Base-by-base conservation (phyloP, 2,888 invertebrate genomes). In the Epinotia brunnichana region DNA sequence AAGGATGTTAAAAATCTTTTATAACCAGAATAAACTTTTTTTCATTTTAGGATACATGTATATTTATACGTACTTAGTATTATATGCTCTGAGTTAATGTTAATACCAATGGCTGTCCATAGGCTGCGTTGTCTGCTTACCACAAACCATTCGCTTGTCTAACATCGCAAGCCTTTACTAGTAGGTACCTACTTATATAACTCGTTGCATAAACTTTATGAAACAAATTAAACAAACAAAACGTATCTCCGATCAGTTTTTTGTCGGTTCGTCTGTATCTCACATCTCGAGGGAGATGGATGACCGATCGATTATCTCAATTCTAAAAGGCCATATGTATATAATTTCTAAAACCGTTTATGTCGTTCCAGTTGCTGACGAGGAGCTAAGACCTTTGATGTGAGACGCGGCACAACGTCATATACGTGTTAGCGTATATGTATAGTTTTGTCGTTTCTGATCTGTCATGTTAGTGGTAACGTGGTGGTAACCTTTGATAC, bases 241-340 rank as follows among this genome's bases (percentile, higher is more conserved):
- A 66, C 54, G 60, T 74, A 74, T 74, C 73, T 74, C 19, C 53
- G 70, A 70, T 74, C 73, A 64, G 56, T 63, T 73, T 59, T 69
- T 63, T 73, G 73, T 62, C 72, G 54, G 68, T 56, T 41, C 59
- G 69, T 73, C 51, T 24, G 66, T 67, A 71, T 66, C 60, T 67
- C 53, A 24, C 53, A 56, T 59, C 69, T 66, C 19, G 39, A 67
- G 73, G 66, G 61, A 70, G 74, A 74, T 74, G 56, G 74, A 74
- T 74, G 74, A 66, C 41, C 60, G 61, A 24, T 35, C 60, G 3
- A 21, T n/a, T 41, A 11, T 2, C 3, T 35, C 39, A 39, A 41
- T 41, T 56, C 29, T 4, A 54, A n/a, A 66, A 66, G n/a, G 54
- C 41, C 54, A 41, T 5, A 66, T 56, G 21, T 56, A 1, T n/a